phyloP scores from a whole-genome alignment of 2,797 vertebrate species.

The Tamandua tetradactyla region DNA sequence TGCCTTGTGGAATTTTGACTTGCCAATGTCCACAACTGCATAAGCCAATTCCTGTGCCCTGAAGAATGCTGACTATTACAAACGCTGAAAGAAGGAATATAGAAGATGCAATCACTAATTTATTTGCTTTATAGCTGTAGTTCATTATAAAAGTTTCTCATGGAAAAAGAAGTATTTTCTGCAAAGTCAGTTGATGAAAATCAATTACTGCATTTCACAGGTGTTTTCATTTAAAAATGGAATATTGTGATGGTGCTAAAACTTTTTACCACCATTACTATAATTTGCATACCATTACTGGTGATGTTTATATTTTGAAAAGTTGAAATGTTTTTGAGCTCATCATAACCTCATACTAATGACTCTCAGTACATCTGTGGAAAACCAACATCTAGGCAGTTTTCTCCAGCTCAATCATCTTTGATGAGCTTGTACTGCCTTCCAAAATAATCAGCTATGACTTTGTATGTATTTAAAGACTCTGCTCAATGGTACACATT shows the following conservation, averaged over 20 bases:
- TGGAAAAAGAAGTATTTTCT: slow-evolving; percentile 55
- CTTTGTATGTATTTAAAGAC: slow-evolving; percentile 64
- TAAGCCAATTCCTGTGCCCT: too few relatives aligned
- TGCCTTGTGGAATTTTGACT: too few relatives aligned
- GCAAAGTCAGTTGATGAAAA: slow-evolving; percentile 74
- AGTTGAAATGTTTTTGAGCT: slow-evolving; percentile 82
- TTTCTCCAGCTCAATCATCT: slow-evolving; percentile 75
- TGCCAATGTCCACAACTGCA: too few relatives aligned
- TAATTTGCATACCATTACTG: slow-evolving; percentile 84
- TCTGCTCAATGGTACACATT: slow-evolving; percentile 60
- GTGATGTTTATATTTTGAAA: slow-evolving; percentile 83
- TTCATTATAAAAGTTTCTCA: slow-evolving; percentile 56
- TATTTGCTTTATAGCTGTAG: slow-evolving; percentile 40
- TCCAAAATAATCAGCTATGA: slow-evolving; percentile 69
- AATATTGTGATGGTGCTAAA: slow-evolving; percentile 82
- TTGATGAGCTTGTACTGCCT: slow-evolving; percentile 77
- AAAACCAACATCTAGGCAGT: slow-evolving; percentile 78
- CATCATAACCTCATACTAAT: slow-evolving; percentile 80
- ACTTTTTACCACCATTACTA: slow-evolving; percentile 79
- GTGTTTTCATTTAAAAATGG: slow-evolving; percentile 84
- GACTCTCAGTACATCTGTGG: slow-evolving; percentile 81
- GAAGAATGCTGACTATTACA: too few relatives aligned
- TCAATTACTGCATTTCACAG: slow-evolving; percentile 79
- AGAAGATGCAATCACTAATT: slow-evolving; percentile 17
- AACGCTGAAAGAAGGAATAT: background rate